Percentiles rank a stretch among this genome's conserved stretches.
Evolutionary conservation across 2,797 vertebrate genomes (phyloP).

Genomic region (Sparidentex hasta): DNA sequence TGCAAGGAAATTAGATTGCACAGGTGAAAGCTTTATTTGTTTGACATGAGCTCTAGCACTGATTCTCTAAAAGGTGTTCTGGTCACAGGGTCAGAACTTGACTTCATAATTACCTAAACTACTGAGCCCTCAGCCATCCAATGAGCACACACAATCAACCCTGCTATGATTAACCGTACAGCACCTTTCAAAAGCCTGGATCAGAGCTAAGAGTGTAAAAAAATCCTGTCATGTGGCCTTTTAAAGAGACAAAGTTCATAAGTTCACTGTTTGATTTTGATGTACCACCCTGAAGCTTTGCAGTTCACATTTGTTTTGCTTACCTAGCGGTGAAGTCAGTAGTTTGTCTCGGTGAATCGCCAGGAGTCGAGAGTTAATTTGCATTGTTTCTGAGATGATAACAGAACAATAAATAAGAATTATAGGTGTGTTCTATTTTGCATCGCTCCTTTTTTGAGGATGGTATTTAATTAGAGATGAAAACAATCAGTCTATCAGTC

Average conservation of each 20-base stretch:
- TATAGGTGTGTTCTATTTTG: conserved; percentile 32
- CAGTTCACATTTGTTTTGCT: conserved; percentile 12
- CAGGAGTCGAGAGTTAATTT: conserved; percentile 49
- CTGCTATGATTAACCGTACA: neutral
- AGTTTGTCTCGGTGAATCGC: conserved; percentile 40
- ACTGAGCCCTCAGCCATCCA: conserved; percentile 24
- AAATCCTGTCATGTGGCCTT: conserved; percentile 11
- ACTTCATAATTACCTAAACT: conserved; percentile 59
- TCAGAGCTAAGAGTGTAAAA: conserved; percentile 6
- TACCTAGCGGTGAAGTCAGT: conserved; percentile 11
- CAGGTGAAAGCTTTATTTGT: conserved; percentile 61
- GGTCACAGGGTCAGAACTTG: conserved; percentile 62
- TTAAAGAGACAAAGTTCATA: conserved; percentile 12
- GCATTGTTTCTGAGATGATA: conserved; percentile 54
- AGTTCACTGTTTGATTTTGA: conserved; percentile 20
- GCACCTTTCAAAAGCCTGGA: neutral
- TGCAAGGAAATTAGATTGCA: conserved; percentile 58
- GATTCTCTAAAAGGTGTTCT: conserved; percentile 48
- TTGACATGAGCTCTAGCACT: conserved; percentile 45
- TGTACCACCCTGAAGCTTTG: conserved; percentile 10
- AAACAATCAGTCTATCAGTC: conserved; percentile 7
- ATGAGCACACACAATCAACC: conserved; percentile 28
- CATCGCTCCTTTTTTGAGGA: conserved; percentile 33
- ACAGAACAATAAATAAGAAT: conserved; percentile 52
- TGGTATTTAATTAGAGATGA: conserved; percentile 53